Conservation (phyloP, 1,140 invertebrate species). For the Heliconius melpomene region DNA sequence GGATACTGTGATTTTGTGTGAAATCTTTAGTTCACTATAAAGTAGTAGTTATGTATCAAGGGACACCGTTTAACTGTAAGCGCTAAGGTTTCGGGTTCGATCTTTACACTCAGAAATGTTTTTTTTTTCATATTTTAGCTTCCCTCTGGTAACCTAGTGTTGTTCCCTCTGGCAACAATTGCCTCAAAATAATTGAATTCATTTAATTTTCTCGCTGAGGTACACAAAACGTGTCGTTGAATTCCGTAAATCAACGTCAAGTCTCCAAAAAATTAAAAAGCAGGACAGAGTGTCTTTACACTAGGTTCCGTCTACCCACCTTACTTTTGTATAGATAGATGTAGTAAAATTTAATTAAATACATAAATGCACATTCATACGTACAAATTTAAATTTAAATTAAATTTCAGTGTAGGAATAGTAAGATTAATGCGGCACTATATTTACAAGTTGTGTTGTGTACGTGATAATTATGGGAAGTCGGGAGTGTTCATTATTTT, state of each 20-base stretch:
- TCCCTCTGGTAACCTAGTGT: too few relatives aligned
- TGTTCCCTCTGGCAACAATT: too few relatives aligned
- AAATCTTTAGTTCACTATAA: neutral
- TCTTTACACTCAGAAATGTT: neutral
- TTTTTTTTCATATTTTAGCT: neutral
- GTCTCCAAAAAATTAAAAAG: neutral
- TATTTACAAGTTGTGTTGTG: neutral
- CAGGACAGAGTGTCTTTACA: neutral
- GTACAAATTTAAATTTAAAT: neutral
- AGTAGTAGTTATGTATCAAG: too few relatives aligned
- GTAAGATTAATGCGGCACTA: neutral
- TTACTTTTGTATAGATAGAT: neutral
- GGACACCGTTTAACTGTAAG: too few relatives aligned
- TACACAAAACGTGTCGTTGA: too few relatives aligned
- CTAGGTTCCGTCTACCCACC: neutral
- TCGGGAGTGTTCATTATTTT: constrained; percentile 3
- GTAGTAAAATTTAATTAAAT: too few relatives aligned
- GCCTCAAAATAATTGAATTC: too few relatives aligned
- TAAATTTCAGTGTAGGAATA: neutral
- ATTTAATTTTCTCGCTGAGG: too few relatives aligned
- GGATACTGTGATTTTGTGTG: neutral
- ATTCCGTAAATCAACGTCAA: neutral
- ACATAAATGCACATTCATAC: neutral
- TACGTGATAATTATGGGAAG: neutral
- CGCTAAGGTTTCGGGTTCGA: too few relatives aligned